These are phyloP conservation scores for Tipula confusa DNA, from an alignment of 2,888 invertebrate genomes.

Conservation along the genomic window DNA sequence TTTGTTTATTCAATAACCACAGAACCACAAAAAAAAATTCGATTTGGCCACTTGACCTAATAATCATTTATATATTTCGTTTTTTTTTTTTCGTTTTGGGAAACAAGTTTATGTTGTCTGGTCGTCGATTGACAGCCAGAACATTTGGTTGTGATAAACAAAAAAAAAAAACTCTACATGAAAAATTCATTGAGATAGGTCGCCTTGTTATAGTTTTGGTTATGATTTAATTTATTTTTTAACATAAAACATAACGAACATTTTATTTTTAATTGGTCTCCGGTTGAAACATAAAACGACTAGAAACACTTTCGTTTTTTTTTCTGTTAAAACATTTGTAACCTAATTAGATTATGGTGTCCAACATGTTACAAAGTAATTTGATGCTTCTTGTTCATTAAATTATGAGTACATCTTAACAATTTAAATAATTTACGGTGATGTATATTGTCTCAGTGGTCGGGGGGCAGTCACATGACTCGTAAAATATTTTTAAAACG, in stretches of 20 bases:
- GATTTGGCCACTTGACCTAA: slow-evolving; percentile 15
- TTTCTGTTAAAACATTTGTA: not conserved
- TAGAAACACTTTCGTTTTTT: not conserved
- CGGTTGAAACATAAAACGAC: not conserved
- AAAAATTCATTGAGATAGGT: not conserved
- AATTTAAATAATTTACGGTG: not conserved
- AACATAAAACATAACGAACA: not conserved
- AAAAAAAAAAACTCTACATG: not conserved
- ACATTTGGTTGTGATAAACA: slow-evolving; percentile 8
- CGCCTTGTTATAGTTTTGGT: not conserved
- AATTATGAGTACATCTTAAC: not conserved
- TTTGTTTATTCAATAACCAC: not conserved
- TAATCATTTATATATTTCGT: not conserved
- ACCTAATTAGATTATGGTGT: not conserved
- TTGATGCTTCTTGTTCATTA: not conserved
- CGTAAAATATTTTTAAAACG: too few relatives aligned
- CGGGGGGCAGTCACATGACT: too few relatives aligned
- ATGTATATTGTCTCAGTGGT: too few relatives aligned
- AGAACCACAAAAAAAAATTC: not conserved
- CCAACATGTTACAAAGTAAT: not conserved
- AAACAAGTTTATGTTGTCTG: not conserved
- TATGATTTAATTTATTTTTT: not conserved
- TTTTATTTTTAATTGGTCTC: not conserved
- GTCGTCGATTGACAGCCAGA: not conserved
- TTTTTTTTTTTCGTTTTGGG: too few relatives aligned